Evolutionary conservation across 2,888 invertebrate species (phyloP).

Genomic region (Papilio elwesi): DNA sequence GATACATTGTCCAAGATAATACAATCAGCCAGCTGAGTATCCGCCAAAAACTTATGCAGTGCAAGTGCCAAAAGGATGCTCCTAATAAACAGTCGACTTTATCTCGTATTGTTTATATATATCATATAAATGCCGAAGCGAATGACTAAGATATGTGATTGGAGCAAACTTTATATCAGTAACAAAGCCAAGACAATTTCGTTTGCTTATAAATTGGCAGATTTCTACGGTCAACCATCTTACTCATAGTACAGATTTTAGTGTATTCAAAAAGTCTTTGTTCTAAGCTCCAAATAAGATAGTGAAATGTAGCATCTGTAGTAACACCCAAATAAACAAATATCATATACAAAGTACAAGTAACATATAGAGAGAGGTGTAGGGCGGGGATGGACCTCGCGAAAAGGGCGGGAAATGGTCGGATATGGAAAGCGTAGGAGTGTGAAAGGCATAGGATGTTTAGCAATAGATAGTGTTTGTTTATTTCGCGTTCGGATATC

Average conservation of each 20-base stretch:
- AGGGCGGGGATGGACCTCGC: too few species aligned
- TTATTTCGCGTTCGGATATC: too few species aligned
- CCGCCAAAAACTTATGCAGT: slow-evolving; percentile 47
- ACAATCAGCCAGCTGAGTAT: slow-evolving; percentile 50
- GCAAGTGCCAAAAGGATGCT: slow-evolving; percentile 55
- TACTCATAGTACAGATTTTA: neutral
- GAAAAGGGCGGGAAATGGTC: too few species aligned
- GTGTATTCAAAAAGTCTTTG: neutral
- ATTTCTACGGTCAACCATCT: slow-evolving; percentile 24
- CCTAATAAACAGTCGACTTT: slow-evolving; percentile 50
- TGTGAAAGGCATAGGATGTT: too few species aligned
- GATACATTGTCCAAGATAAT: slow-evolving; percentile 53
- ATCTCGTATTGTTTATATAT: slow-evolving; percentile 46
- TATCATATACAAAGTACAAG: neutral
- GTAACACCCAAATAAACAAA: neutral
- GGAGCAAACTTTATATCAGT: slow-evolving; percentile 25
- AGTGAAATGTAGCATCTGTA: neutral
- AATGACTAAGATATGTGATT: slow-evolving; percentile 39
- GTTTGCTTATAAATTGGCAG: slow-evolving; percentile 34
- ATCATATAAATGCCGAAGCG: slow-evolving; percentile 39
- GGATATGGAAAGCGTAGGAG: too few species aligned
- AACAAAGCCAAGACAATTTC: slow-evolving; percentile 28
- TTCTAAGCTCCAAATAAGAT: slow-evolving; percentile 6
- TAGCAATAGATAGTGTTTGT: too few species aligned
- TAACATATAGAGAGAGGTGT: neutral